Evolutionary conservation across 2,888 invertebrate species (phyloP).

Genomic region (Meteorus cinctellus): DNA sequence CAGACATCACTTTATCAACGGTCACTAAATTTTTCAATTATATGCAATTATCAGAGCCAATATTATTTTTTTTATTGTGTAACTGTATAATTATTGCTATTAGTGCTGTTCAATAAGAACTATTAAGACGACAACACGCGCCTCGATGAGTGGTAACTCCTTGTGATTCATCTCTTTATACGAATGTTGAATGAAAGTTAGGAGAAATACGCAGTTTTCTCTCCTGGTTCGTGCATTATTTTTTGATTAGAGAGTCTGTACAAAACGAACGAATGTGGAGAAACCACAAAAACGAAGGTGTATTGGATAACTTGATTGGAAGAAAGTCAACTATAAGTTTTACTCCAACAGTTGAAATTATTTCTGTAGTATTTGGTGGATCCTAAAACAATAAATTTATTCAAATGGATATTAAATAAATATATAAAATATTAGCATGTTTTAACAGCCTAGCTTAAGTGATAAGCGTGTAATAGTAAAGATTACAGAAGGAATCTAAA

Average conservation of each 20-base stretch:
- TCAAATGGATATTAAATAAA: neutral
- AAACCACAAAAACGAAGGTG: neutral
- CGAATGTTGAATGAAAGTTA: neutral
- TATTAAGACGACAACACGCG: neutral
- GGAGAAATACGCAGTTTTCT: neutral
- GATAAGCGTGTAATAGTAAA: neutral
- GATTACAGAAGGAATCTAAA: neutral
- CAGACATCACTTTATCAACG: slow-evolving; percentile 45
- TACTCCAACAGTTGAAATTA: neutral
- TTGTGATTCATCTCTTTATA: neutral
- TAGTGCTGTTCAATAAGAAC: slow-evolving; percentile 9
- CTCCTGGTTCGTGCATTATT: neutral
- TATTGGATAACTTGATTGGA: neutral
- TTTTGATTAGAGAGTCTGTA: neutral
- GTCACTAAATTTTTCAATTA: slow-evolving; percentile 11
- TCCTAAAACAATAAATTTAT: neutral
- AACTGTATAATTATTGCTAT: slow-evolving; percentile 8
- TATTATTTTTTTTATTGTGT: slow-evolving; percentile 7
- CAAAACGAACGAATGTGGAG: neutral
- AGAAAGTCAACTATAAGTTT: neutral
- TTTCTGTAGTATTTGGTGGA: neutral
- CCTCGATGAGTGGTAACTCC: neutral
- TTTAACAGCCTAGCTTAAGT: neutral
- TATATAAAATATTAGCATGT: neutral
- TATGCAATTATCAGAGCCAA: neutral